A percentile compares a stretch with the other conserved stretches of the same genome.
phyloP scores from a whole-genome alignment of 2,797 vertebrate genomes.

The Sebastes taczanowskii region DNA sequence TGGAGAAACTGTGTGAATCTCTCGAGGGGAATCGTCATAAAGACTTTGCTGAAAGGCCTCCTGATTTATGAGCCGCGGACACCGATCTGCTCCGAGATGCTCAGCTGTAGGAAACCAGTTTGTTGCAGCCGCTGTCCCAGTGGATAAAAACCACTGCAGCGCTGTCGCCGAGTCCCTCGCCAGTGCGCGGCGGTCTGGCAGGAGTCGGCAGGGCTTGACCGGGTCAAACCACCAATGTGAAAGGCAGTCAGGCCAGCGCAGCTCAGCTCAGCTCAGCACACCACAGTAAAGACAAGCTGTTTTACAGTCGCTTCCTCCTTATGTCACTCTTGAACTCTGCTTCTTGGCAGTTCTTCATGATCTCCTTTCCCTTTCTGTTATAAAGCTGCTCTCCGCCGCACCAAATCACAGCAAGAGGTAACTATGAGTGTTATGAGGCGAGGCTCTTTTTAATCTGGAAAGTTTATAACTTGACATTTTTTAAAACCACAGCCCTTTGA shows the following conservation, averaged over 20 bases:
- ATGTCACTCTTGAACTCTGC: constrained; percentile 23
- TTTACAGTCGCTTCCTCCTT: constrained; percentile 16
- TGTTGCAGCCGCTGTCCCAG: constrained; percentile 29
- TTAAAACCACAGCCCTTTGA: background rate
- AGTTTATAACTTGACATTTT: background rate
- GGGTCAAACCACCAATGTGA: constrained; percentile 19
- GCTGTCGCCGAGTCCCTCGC: constrained; percentile 15
- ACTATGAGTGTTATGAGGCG: background rate
- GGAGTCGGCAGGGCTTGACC: background rate
- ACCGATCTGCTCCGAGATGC: constrained; percentile 18
- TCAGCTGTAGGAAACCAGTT: constrained; percentile 34
- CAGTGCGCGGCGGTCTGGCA: constrained; percentile 37
- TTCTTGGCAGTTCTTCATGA: constrained; percentile 1
- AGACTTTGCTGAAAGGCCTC: constrained; percentile 58
- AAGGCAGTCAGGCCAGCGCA: constrained; percentile 9
- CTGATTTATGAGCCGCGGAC: constrained; percentile 56
- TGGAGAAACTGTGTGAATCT: constrained; percentile 36
- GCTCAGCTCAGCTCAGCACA: background rate
- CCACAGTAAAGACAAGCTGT: constrained; percentile 5
- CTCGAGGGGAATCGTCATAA: constrained; percentile 18
- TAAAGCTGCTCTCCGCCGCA: constrained; percentile 14
- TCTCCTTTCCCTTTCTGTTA: background rate
- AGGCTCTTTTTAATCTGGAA: background rate
- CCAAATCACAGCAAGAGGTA: background rate
- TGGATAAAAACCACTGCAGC: constrained; percentile 12